These are phyloP conservation scores for Istiophorus platypterus DNA, from an alignment of 2,113 vertebrate species.

Conservation along the genomic window DNA sequence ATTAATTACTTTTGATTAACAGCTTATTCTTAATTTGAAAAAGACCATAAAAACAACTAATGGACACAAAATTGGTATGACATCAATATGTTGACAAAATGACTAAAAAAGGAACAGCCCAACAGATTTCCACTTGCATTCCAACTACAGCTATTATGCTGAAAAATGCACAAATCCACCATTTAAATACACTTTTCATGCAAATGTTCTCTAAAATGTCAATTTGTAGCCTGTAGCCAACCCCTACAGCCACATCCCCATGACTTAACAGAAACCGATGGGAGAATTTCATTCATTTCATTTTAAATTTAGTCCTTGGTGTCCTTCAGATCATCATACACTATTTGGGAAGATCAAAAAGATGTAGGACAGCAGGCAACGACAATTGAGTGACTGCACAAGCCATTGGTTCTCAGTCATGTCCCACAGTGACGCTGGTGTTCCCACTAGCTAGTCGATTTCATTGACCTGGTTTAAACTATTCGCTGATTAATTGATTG, in stretches of 20 bases:
- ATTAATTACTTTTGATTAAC: slow-evolving; percentile 12
- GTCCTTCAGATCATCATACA: background rate
- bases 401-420: no score
- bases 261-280: background rate
- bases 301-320: background rate
- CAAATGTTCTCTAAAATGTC: background rate
- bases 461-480: background rate
- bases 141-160: background rate
- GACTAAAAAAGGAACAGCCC: background rate
- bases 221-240: background rate
- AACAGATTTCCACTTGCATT: background rate
- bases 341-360: background rate
- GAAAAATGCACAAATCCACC: background rate
- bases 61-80: background rate
- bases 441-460: no score
- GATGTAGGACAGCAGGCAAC: background rate
- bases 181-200: background rate
- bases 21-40: slow-evolving; percentile 14
- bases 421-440: no score
- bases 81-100: background rate
- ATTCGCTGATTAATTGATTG: background rate
- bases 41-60: background rate
- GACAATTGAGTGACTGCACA: background rate
- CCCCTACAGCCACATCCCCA: no score
- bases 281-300: background rate